A percentile compares a stretch with the other conserved stretches of the same genome.
Evolutionary conservation across 2,888 invertebrate species (phyloP).

Genomic region (Lordiphosa andalusiaca): DNA sequence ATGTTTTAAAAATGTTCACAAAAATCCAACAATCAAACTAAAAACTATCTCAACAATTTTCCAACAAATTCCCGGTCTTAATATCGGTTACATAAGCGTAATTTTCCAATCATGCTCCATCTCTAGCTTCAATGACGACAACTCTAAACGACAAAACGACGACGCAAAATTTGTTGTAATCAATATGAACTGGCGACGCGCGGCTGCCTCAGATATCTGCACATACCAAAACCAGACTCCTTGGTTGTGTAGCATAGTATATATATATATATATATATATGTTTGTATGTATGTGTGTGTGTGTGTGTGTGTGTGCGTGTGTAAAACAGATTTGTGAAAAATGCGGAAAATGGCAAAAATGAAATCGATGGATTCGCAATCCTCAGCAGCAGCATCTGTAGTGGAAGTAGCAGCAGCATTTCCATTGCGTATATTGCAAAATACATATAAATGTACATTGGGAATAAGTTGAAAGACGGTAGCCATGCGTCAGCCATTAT

Average conservation of each 20-base stretch:
- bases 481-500: slow-evolving; percentile 51
- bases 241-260: slow-evolving; percentile 11
- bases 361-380: slow-evolving; percentile 68
- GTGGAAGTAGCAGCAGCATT: no score
- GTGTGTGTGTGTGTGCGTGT: slow-evolving; percentile 26
- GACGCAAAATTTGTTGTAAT: slow-evolving; percentile 72
- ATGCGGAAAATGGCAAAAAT: slow-evolving; percentile 73
- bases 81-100: slow-evolving; percentile 25
- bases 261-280: slow-evolving; percentile 11
- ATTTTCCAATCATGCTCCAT: slow-evolving; percentile 21
- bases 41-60: no score
- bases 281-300: slow-evolving; percentile 11
- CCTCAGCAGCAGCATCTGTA: slow-evolving; percentile 33
- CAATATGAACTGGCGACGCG: slow-evolving; percentile 71
- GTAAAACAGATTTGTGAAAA: slow-evolving; percentile 71
- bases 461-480: neutral
- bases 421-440: slow-evolving; percentile 55
- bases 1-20: no score
- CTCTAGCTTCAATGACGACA: slow-evolving; percentile 7
- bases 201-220: slow-evolving; percentile 67
- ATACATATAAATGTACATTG: slow-evolving; percentile 36
- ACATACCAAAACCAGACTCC: slow-evolving; percentile 39
- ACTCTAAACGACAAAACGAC: slow-evolving; percentile 62
- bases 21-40: no score
- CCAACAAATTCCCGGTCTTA: no score